phyloP scores from a whole-genome alignment of 2,113 vertebrate species.

The Poicephalus meyeri region DNA sequence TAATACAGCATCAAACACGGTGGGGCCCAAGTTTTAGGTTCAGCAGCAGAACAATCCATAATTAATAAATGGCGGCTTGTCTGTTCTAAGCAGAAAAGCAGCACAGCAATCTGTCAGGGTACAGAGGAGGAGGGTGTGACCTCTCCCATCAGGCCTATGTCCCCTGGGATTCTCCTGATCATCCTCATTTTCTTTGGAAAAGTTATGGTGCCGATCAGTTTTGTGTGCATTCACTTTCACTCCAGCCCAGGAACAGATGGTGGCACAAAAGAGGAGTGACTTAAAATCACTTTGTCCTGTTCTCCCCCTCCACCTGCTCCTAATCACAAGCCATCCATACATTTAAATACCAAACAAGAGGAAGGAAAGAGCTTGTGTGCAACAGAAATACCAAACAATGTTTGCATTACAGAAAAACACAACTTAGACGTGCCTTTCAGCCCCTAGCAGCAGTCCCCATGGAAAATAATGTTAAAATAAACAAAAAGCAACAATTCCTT shows the following conservation, averaged over 20 bases:
- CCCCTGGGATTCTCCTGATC: slow-evolving; percentile 53
- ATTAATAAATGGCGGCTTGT: slow-evolving; percentile 63
- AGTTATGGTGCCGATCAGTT: slow-evolving; percentile 55
- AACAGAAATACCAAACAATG: slow-evolving; percentile 63
- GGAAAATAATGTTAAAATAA: slow-evolving; percentile 66
- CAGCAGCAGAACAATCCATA: slow-evolving; percentile 52
- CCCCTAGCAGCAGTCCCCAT: slow-evolving; percentile 50
- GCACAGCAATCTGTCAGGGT: slow-evolving; percentile 55
- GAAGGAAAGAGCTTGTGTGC: slow-evolving; percentile 59
- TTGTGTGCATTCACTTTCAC: slow-evolving; percentile 66
- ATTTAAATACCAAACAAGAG: slow-evolving; percentile 68
- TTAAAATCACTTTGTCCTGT: slow-evolving; percentile 65
- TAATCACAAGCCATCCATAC: slow-evolving; percentile 64
- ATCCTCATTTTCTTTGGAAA: slow-evolving; percentile 67
- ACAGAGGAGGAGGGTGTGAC: slow-evolving; percentile 59
- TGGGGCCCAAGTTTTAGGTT: slow-evolving; percentile 39
- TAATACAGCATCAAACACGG: slow-evolving; percentile 31
- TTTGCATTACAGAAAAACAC: slow-evolving; percentile 55
- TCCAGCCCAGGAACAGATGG: slow-evolving; percentile 68
- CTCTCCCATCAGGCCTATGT: slow-evolving; percentile 49
- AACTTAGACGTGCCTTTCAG: slow-evolving; percentile 54
- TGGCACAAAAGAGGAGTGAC: slow-evolving; percentile 67
- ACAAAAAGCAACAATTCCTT: slow-evolving; percentile 63
- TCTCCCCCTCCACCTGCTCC: slow-evolving; percentile 66
- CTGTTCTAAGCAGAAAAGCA: slow-evolving; percentile 55